A percentile compares a stretch with the other conserved stretches of the same genome.
Conservation (phyloP, 1,140 invertebrate genomes). For the Pogonomyrmex barbatus region DNA sequence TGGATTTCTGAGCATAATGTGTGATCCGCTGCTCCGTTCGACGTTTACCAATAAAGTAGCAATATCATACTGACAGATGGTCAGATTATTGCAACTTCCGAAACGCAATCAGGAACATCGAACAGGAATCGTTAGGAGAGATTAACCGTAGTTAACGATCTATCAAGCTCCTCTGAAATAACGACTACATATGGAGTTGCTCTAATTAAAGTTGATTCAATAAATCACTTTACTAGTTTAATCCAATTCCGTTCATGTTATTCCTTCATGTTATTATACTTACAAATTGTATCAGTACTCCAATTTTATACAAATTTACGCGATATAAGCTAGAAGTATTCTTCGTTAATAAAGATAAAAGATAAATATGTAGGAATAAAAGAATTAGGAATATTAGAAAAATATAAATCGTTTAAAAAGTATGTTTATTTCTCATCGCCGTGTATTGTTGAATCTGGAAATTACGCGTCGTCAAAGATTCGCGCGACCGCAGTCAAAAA, state of each 20-base stretch:
- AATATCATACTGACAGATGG: slow-evolving; percentile 36
- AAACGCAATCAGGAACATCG: slow-evolving; percentile 42
- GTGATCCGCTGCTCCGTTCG: slow-evolving; percentile 11
- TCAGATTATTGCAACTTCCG: slow-evolving; percentile 20
- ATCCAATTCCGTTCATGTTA: slow-evolving; percentile 6
- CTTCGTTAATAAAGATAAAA: background rate
- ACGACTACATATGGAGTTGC: background rate
- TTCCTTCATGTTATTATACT: background rate
- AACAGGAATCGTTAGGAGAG: slow-evolving; percentile 52
- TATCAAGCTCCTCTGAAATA: slow-evolving; percentile 37
- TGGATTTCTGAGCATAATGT: background rate
- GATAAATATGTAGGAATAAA: background rate
- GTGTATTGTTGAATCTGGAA: background rate
- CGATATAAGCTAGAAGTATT: background rate
- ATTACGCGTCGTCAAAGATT: slow-evolving; percentile 1
- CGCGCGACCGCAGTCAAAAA: background rate
- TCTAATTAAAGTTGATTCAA: slow-evolving; percentile 46
- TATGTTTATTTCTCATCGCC: background rate
- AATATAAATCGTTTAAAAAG: background rate
- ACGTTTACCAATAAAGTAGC: slow-evolving; percentile 56
- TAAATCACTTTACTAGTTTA: slow-evolving; percentile 35
- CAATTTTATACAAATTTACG: background rate
- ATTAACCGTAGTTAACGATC: slow-evolving; percentile 58
- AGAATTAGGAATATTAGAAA: too few species aligned
- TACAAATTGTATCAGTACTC: background rate